Evolutionary conservation across 1,140 invertebrate species (phyloP).

Genomic region (Aphaenogaster floridana): DNA sequence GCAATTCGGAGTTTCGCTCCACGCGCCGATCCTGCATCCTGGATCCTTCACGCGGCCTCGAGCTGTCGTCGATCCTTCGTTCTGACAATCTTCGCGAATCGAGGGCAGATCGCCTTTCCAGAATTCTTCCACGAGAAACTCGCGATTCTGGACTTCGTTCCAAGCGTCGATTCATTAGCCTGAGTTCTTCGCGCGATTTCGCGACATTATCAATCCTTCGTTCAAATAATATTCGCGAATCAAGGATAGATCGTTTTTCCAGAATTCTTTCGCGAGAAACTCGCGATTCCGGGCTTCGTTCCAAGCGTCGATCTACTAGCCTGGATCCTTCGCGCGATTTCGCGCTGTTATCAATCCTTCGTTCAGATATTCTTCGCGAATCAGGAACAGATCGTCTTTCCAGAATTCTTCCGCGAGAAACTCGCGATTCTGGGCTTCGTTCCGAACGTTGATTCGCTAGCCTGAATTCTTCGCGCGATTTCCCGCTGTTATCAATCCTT

Average conservation of each 20-base stretch:
- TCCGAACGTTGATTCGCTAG: not conserved
- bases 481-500: not conserved
- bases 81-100: not conserved
- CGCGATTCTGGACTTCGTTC: conserved; percentile 11
- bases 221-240: not conserved
- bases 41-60: conserved; percentile 6
- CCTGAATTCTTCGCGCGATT: conserved; percentile 30
- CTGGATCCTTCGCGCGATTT: conserved; percentile 27
- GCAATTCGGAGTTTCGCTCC: conserved; percentile 15
- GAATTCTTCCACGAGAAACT: not conserved
- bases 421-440: not conserved
- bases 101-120: not conserved
- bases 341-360: not conserved
- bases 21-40: conserved; percentile 7
- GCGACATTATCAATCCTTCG: not conserved
- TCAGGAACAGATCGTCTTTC: not conserved
- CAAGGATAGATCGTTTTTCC: not conserved
- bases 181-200: conserved; percentile 18
- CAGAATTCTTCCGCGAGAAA: not conserved
- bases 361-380: not conserved
- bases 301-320: not conserved
- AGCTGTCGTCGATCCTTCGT: not conserved
- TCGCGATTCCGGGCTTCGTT: not conserved
- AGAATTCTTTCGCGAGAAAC: too few relatives aligned
- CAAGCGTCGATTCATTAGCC: not conserved